Conservation (phyloP, 2,113 vertebrate species). For the Neodontobutis hainanensis region DNA sequence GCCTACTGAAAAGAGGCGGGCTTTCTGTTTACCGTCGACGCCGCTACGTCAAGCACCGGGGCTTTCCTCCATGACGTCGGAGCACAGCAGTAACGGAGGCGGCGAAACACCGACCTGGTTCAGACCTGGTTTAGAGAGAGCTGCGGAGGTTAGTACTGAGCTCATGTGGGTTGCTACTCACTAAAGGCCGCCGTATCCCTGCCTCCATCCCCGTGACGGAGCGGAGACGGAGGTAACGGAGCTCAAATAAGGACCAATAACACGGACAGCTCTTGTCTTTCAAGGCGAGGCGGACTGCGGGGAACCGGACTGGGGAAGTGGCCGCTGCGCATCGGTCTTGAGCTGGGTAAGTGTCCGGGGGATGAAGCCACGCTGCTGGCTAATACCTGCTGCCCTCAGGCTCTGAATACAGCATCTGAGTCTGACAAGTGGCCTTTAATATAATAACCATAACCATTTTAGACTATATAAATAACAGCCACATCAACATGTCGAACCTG, state of each 20-base stretch:
- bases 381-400: neutral
- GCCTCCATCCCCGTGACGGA: conserved; percentile 15
- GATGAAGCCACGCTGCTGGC: neutral
- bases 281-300: neutral
- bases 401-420: neutral
- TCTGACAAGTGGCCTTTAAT: neutral
- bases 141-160: conserved; percentile 39
- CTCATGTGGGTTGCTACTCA: too few relatives aligned
- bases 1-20: conserved; percentile 61
- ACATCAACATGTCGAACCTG: neutral
- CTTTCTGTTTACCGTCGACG: conserved; percentile 45
- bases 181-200: neutral
- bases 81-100: conserved; percentile 19
- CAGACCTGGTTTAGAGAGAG: conserved; percentile 5
- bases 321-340: conserved; percentile 29
- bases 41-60: conserved; percentile 61
- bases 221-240: neutral
- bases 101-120: neutral
- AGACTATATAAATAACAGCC: neutral
- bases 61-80: conserved; percentile 79
- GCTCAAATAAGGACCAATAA: neutral
- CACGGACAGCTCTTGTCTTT: neutral
- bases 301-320: neutral
- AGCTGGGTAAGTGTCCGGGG: conserved; percentile 40
- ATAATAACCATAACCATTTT: neutral